Conservation (phyloP, 2,113 vertebrate genomes). For the Sphyrna mokarran region DNA sequence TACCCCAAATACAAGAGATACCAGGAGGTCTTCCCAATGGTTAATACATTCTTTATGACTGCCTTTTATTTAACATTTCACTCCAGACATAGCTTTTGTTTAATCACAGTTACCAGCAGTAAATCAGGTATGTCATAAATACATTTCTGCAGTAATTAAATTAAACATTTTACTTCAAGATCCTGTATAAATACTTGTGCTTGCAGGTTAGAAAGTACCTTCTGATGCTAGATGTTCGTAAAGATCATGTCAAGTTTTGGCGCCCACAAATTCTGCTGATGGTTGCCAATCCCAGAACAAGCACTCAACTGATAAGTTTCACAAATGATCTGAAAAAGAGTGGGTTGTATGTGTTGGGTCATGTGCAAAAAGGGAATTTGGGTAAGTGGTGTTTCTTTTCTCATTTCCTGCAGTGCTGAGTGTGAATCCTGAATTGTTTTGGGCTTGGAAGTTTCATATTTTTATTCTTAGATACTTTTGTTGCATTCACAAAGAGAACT, state of each 20-base stretch:
- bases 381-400: conserved; percentile 59
- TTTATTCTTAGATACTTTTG: not conserved
- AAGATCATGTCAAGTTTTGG: conserved; percentile 98
- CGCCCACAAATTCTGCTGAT: conserved; percentile 87
- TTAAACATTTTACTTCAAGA: not conserved
- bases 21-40: not conserved
- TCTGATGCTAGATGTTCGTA: conserved; percentile 87
- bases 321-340: conserved; percentile 97
- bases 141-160: not conserved
- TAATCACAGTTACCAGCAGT: not conserved
- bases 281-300: conserved; percentile 82
- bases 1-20: not conserved
- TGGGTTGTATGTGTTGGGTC: conserved; percentile 86
- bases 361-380: conserved; percentile 81
- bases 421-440: not conserved
- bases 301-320: conserved; percentile 75
- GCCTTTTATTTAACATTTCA: not conserved
- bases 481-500: not conserved
- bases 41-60: not conserved
- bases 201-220: conserved; percentile 87
- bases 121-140: not conserved
- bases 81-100: not conserved
- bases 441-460: not conserved
- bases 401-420: not conserved
- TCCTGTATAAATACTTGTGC: not conserved